Conservation (phyloP, 2,113 vertebrate species). For the Choloepus hoffmanni region DNA sequence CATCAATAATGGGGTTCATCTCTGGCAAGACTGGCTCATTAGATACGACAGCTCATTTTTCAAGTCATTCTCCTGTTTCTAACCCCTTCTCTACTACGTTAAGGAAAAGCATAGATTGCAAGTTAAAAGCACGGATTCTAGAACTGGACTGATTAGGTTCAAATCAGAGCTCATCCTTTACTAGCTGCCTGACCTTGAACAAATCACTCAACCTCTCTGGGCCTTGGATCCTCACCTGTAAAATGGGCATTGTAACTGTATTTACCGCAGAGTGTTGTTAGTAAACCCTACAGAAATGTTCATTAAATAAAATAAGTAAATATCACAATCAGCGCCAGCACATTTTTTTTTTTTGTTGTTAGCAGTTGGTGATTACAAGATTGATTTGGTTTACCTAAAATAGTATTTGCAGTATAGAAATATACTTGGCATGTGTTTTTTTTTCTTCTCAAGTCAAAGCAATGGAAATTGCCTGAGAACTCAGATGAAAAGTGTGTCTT, state of each 20-base stretch:
- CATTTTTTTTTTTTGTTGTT: not conserved
- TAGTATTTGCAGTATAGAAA: not conserved
- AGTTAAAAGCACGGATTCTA: not conserved
- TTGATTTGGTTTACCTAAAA: not conserved
- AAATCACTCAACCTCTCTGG: not conserved
- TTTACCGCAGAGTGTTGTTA: not conserved
- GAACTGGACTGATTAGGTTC: not conserved
- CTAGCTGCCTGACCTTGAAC: not conserved
- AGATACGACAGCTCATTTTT: not conserved
- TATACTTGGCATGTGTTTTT: not conserved
- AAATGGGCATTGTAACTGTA: not conserved
- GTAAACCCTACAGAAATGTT: not conserved
- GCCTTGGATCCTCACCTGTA: no score
- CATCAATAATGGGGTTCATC: not conserved
- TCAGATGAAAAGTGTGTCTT: not conserved
- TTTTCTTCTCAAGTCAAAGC: not conserved
- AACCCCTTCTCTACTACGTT: not conserved
- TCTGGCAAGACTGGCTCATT: not conserved
- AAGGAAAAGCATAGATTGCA: not conserved
- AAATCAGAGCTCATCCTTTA: no score
- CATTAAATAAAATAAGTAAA: not conserved
- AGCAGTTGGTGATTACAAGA: not conserved
- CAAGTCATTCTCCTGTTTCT: not conserved
- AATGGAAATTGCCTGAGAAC: no score
- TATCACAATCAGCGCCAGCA: not conserved